These are phyloP conservation scores for Hoplodrina blanda DNA, from an alignment of 2,888 invertebrate genomes.

Conservation along the genomic window DNA sequence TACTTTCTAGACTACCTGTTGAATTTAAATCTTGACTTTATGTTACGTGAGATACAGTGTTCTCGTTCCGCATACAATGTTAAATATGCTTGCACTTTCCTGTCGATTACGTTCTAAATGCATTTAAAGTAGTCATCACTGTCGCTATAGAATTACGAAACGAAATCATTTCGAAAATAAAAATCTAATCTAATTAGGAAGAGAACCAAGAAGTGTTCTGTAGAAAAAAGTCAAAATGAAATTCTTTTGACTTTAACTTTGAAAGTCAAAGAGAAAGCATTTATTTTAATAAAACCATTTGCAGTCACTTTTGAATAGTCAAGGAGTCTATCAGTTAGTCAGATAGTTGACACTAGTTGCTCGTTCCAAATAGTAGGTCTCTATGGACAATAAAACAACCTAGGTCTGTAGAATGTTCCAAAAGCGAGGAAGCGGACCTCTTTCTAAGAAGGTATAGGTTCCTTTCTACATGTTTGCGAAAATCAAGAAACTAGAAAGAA, in stretches of 20 bases:
- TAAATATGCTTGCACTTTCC: conserved; percentile 41
- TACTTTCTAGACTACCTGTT: conserved; percentile 79
- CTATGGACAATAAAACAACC: too few species aligned
- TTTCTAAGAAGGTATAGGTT: background rate
- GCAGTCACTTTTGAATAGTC: too few species aligned
- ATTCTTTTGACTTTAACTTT: too few species aligned
- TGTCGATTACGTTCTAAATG: conserved; percentile 49
- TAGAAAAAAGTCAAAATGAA: too few species aligned
- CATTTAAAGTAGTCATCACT: conserved; percentile 22
- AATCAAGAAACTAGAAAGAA: too few species aligned
- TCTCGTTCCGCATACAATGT: conserved; percentile 51
- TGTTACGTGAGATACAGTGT: conserved; percentile 73
- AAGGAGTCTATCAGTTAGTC: too few species aligned
- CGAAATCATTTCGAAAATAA: background rate
- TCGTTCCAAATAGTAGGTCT: too few species aligned
- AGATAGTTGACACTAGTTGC: too few species aligned
- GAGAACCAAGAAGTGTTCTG: too few species aligned
- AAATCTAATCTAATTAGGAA: background rate
- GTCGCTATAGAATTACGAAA: conserved; percentile 10
- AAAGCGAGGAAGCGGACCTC: background rate
- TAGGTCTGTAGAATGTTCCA: background rate
- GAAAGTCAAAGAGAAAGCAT: too few species aligned
- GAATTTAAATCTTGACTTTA: conserved; percentile 75
- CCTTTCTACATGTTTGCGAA: too few species aligned
- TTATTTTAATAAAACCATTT: too few species aligned